Conservation (phyloP, 2,888 invertebrate species). For the Meiosimyza platycephala region DNA sequence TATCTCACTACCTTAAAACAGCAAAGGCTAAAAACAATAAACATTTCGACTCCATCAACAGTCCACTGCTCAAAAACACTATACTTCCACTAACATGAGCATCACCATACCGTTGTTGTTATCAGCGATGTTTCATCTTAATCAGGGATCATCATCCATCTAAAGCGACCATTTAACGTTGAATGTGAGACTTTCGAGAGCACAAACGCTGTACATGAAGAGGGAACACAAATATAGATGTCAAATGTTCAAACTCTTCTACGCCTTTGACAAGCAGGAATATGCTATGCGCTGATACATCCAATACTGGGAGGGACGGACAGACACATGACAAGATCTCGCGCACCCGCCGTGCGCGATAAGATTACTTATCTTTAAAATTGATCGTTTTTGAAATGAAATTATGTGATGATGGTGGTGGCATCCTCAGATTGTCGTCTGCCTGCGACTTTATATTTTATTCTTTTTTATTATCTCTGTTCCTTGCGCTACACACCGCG, state of each 20-base stretch:
- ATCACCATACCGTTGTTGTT: background rate
- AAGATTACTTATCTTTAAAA: conserved; percentile 58
- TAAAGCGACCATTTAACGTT: conserved; percentile 20
- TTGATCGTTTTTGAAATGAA: conserved; percentile 64
- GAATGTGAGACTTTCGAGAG: conserved; percentile 40
- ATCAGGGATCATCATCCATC: conserved; percentile 36
- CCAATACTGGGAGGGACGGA: conserved; percentile 1
- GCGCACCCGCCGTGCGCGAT: conserved; percentile 50
- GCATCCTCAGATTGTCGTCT: conserved; percentile 59
- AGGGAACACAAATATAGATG: conserved; percentile 46
- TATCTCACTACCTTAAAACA: too few species aligned
- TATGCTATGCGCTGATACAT: background rate
- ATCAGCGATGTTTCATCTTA: conserved; percentile 43
- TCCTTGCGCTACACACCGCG: background rate
- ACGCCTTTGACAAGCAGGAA: conserved; percentile 2
- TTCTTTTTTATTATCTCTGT: conserved; percentile 43
- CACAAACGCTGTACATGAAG: conserved; percentile 32
- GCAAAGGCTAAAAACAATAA: too few species aligned
- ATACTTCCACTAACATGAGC: background rate
- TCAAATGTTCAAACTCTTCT: conserved; percentile 31
- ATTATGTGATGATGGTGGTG: conserved; percentile 54
- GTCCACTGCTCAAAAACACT: background rate
- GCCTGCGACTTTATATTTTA: conserved; percentile 63
- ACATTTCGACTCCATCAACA: background rate
- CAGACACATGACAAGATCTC: conserved; percentile 46